Percentiles rank a stretch among this genome's conserved stretches.
Evolutionary conservation across 2,888 invertebrate species (phyloP).

Genomic region (Nebria brevicollis): DNA sequence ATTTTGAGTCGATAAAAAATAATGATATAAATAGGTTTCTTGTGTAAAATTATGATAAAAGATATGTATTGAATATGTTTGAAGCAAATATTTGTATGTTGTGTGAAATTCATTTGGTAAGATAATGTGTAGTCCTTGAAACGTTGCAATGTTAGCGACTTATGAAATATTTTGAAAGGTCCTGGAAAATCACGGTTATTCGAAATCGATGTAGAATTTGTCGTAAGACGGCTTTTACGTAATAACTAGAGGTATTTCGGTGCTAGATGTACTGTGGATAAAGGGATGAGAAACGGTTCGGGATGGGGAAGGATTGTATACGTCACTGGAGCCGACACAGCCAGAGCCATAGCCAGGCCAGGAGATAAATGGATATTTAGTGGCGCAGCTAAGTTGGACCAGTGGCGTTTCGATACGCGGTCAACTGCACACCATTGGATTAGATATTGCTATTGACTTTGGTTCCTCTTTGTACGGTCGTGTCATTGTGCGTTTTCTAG

Average conservation of each 20-base stretch:
- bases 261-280: background rate
- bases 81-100: too few relatives aligned
- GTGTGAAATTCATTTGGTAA: too few relatives aligned
- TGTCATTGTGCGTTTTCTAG: background rate
- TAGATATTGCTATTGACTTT: conserved; percentile 1
- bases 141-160: too few relatives aligned
- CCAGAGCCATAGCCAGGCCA: background rate
- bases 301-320: background rate
- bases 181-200: background rate
- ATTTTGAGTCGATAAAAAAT: background rate
- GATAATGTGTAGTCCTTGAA: too few relatives aligned
- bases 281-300: background rate
- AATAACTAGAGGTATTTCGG: background rate
- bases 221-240: background rate
- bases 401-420: background rate
- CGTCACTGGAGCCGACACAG: background rate
- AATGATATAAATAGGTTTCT: too few relatives aligned
- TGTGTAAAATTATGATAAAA: too few relatives aligned
- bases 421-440: background rate
- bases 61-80: too few relatives aligned
- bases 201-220: background rate
- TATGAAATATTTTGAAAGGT: too few relatives aligned
- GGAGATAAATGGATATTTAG: conserved; percentile 1
- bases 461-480: background rate
- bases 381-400: background rate